Base-by-base conservation (phyloP, 1,140 invertebrate species). In the Coenobita brevimanus region DNA sequence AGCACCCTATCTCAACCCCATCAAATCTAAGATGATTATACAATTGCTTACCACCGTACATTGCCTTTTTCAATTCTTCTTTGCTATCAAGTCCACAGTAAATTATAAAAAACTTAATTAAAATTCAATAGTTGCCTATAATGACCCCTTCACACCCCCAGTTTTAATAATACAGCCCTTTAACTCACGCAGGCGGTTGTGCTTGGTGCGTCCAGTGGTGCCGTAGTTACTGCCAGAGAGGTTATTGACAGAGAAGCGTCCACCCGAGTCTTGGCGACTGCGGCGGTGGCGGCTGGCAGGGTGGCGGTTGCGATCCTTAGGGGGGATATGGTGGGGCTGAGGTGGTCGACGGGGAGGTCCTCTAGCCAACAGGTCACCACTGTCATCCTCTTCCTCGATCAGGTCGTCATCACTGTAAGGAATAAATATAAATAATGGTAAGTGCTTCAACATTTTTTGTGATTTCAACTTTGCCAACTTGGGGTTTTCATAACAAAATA, bases 231-330 rank as follows among this genome's bases (percentile, higher is more conserved):
- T 21, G 38, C 73, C 54, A 13, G 83, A 27, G 41, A 87, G 50
- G 64, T 87, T 87, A 41, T 87, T 87, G 17, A 87, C 76, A n/a
- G 85, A 87, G 46, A 87, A 38, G 21, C 76, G 85, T 0, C 85
- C 78, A 1, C 76, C 78, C 0, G 85, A 87, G 36, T 87, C 85
- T n/a, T 87, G 85, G 41, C 78, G 85, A 27, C 17, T 38, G 43
- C 85, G 85, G 30, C 75, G 85, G 30, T 78, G 85, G n/a, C 73
- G 60, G 17, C 43, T 57, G 33, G 41, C 43, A n/a, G 85, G 60
- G 36, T 87, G 78, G 33, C 78, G 85, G 67, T 87, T 87, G 27
- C 85, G 76, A 46, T 87, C 85, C 54, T 87, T 87, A 46, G 76
- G 43, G 10, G 82, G 33, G 8, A 36, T 17, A 30, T 24, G 13